These are phyloP conservation scores for Bambusicola thoracicus DNA, from an alignment of 2,113 vertebrate genomes.

Conservation along the genomic window DNA sequence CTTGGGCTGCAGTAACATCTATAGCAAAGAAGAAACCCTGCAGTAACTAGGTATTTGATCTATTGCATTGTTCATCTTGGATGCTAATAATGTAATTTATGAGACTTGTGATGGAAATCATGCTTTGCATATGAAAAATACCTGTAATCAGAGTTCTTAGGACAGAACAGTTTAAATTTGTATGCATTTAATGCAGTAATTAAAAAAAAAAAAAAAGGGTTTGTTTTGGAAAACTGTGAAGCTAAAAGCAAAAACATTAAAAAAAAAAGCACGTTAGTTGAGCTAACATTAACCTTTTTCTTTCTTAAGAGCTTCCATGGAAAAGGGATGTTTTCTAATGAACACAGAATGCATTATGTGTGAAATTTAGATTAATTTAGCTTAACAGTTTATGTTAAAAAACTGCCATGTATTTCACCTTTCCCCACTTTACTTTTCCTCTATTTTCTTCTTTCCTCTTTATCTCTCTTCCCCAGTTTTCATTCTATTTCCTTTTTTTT, in stretches of 20 bases:
- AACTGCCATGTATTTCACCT: not conserved
- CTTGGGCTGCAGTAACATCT: not conserved
- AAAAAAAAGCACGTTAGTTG: conserved; percentile 12
- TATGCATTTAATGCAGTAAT: not conserved
- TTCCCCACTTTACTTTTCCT: not conserved
- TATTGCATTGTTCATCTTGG: not conserved
- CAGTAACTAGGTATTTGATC: not conserved
- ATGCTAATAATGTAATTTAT: not conserved
- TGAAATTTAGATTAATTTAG: not conserved
- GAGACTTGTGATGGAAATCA: not conserved
- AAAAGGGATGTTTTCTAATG: not conserved
- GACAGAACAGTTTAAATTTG: not conserved
- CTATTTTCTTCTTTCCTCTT: not conserved
- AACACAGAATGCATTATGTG: not conserved
- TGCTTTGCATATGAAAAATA: not conserved
- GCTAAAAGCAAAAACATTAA: not conserved
- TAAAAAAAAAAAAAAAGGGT: not conserved
- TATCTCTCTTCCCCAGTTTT: not conserved
- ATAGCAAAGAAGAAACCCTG: not conserved
- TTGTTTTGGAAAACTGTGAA: not conserved
- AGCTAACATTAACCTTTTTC: not conserved
- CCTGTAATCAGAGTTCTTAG: not conserved
- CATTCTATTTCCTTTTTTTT: not conserved
- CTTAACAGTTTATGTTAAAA: not conserved
- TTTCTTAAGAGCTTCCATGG: not conserved